Evolutionary conservation across 2,797 vertebrate species (phyloP).

Genomic region (Pelochelys cantorii): DNA sequence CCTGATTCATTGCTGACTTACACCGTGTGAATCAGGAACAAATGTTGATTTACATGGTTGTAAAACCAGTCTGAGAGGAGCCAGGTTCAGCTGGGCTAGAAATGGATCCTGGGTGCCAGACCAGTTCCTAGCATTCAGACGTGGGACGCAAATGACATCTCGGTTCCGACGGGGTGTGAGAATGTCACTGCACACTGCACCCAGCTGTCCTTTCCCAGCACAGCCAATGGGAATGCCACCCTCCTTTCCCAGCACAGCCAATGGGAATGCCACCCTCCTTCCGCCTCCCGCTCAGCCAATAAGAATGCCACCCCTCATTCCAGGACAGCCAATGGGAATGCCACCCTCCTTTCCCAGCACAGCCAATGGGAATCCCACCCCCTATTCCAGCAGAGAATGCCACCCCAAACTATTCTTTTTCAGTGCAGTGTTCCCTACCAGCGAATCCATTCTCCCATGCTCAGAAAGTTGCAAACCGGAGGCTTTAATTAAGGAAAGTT

Average conservation of each 20-base stretch:
- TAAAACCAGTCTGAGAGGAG: neutral
- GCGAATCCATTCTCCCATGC: neutral
- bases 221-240: too few species aligned
- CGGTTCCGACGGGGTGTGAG: neutral
- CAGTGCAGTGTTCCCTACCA: neutral
- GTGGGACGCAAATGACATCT: neutral
- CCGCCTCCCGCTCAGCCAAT: too few species aligned
- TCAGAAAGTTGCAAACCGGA: slow-evolving; percentile 26
- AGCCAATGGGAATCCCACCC: too few species aligned
- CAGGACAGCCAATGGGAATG: neutral
- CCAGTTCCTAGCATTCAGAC: slow-evolving; percentile 1
- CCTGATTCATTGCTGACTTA: neutral
- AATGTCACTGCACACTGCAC: slow-evolving; percentile 42
- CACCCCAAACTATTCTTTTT: slow-evolving; percentile 24
- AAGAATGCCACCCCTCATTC: rapidly evolving
- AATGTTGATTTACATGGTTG: rapidly evolving
- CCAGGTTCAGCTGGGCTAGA: neutral
- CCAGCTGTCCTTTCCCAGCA: neutral
- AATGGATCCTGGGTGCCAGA: neutral
- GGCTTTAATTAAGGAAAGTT: slow-evolving; percentile 62
- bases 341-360: too few species aligned
- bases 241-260: too few species aligned
- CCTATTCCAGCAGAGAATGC: neutral
- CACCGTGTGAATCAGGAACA: neutral
- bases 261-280: too few species aligned